A percentile compares a stretch with the other conserved stretches of the same genome.
Evolutionary conservation across 2,113 vertebrate species (phyloP).

Genomic region (Benitochromis conjunctus): DNA sequence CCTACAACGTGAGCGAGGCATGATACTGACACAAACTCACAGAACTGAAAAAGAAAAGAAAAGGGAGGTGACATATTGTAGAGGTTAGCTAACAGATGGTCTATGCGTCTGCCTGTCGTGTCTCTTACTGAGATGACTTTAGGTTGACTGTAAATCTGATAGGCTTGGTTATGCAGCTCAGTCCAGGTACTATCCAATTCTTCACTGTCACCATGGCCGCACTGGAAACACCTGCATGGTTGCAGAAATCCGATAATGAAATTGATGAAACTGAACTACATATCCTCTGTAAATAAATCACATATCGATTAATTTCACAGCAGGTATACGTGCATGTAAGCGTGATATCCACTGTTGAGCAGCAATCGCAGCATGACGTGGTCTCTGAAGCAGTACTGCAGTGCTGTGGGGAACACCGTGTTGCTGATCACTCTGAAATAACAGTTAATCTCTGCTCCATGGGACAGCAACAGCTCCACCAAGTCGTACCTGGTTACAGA

Average conservation of each 20-base stretch:
- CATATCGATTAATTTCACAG: not conserved
- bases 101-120: not conserved
- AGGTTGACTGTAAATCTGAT: conserved; percentile 29
- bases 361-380: conserved; percentile 82
- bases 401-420: conserved; percentile 80
- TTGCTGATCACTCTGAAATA: conserved; percentile 82
- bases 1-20: conserved; percentile 80
- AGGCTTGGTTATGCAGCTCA: conserved; percentile 40
- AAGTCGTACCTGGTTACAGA: conserved; percentile 70
- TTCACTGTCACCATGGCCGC: conserved; percentile 75
- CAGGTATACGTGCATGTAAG: conserved; percentile 41
- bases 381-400: conserved; percentile 83
- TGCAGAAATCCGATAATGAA: not conserved
- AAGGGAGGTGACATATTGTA: not conserved
- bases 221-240: conserved; percentile 80
- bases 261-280: not conserved
- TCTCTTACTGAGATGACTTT: conserved; percentile 53
- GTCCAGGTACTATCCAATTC: conserved; percentile 72
- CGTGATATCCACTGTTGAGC: conserved; percentile 81
- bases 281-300: not conserved
- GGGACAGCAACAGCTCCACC: conserved; percentile 76
- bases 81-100: not conserved
- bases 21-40: conserved; percentile 82
- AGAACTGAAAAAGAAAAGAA: conserved; percentile 76
- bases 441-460: conserved; percentile 82